Conservation (phyloP, 2,113 vertebrate species). For the Pluvianellus socialis region DNA sequence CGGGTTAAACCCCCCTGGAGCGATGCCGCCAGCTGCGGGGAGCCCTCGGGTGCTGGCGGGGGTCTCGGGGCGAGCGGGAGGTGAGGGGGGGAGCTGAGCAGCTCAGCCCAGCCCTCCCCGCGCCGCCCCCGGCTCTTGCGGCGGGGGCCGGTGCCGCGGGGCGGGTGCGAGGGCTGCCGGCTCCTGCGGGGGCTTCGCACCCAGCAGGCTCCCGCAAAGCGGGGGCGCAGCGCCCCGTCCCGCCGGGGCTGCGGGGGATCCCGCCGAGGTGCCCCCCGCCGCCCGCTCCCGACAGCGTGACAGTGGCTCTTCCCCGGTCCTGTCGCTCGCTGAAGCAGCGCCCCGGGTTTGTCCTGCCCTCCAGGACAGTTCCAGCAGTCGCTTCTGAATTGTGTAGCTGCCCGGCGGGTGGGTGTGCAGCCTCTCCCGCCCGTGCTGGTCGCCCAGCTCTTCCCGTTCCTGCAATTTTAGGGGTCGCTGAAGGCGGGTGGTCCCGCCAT, state of each 20-base stretch:
- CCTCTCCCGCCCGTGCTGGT: not conserved
- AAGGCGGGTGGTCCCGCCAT: not conserved
- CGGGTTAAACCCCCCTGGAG: not conserved
- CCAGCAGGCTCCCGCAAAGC: not conserved
- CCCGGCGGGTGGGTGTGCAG: not conserved
- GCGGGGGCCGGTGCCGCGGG: not conserved
- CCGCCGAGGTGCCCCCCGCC: not conserved
- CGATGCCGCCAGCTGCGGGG: fast-evolving
- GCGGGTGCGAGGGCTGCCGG: not conserved
- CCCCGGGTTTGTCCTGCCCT: not conserved
- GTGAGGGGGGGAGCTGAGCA: not conserved
- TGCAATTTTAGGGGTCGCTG: not conserved
- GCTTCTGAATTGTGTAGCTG: not conserved
- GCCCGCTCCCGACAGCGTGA: not conserved
- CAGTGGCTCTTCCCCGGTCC: not conserved
- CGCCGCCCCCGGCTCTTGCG: fast-evolving
- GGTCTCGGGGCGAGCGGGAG: not conserved
- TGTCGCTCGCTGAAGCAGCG: not conserved
- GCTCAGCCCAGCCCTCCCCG: not conserved
- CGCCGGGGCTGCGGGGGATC: fast-evolving
- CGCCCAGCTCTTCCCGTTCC: not conserved
- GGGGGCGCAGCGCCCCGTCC: not conserved
- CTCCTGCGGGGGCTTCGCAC: not conserved
- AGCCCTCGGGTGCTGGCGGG: not conserved
- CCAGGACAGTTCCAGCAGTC: not conserved